Conservation (phyloP, 30 jellyfish, hydroid and myxozoan species). For the Catostylus mosaicus region DNA sequence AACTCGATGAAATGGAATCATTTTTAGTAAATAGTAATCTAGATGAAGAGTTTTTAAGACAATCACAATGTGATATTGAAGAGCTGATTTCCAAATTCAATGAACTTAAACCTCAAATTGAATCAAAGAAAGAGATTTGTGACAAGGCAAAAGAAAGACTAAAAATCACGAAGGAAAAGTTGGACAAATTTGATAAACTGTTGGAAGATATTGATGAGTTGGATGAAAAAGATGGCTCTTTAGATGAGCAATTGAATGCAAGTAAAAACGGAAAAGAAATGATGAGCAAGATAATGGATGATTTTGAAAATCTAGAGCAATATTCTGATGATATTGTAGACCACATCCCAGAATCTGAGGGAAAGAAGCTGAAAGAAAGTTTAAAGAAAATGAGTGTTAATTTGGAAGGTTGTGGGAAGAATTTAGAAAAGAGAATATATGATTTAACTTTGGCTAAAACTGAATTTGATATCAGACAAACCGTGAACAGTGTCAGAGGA, state of each 20-base stretch:
- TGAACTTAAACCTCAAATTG: background rate
- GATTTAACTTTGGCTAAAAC: background rate
- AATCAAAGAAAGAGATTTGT: background rate
- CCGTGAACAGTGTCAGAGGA: background rate
- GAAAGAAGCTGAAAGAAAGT: background rate
- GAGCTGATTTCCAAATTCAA: background rate
- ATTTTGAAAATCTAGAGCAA: background rate
- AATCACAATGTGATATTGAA: background rate
- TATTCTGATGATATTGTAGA: background rate
- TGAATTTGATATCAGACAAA: background rate
- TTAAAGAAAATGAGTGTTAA: background rate
- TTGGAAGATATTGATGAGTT: background rate
- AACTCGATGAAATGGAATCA: background rate
- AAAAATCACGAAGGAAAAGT: background rate
- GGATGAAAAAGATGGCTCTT: background rate
- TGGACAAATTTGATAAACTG: background rate
- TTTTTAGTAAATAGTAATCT: background rate
- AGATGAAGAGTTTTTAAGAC: background rate
- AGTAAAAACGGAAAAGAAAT: background rate
- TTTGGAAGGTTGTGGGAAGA: background rate
- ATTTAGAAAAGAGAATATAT: background rate
- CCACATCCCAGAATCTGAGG: slow-evolving; percentile 3
- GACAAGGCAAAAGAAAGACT: background rate
- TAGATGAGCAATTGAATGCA: slow-evolving; percentile 1
- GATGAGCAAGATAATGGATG: background rate